Evolutionary conservation across 2,888 invertebrate genomes (phyloP), one percentile per base, ranked within the genome.

Genomic region (Trilocha varians): DNA sequence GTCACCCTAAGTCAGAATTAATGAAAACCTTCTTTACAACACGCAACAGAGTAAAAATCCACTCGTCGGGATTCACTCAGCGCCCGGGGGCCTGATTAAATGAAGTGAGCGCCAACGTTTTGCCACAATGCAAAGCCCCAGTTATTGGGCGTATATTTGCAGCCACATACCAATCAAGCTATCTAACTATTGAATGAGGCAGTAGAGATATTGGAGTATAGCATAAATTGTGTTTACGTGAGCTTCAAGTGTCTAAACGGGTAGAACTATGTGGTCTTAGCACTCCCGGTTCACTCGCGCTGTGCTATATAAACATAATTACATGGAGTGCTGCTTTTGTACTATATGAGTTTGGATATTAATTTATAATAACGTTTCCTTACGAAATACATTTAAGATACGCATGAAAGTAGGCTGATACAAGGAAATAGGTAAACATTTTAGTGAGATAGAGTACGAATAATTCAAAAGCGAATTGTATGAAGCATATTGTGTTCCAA

Each of bases 131-230:
- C 51, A 50, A 50, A 52, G 47, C 52, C 38, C 34, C 40, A 9
- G 46, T 48, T 52, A 55, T 57, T 53, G 49, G 46, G 40, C 45
- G 50, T 52, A 42, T 48, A 52, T 49, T 49, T 47, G 52, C 55
- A 47, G 46, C 52, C 55, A 49, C 52, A 52, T 47, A 58, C 55
- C 55, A 57, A 60, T 62, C 54, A 62, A 52, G 48, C 47, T 38
- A 36, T 43, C 48, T 48, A 49, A 53, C 54, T 52, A 51, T 54
- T 53, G 53, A 55, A 50, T 47, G 48, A 47, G 39, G 42, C 36
- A 46, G 38, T 48, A 34, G 38, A 36, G 46, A 46, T 43, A 49
- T 40, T 43, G 48, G 51, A 45, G 41, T 45, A 39, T 49, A 39
- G 43, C 49, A 49, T 50, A 47, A 50, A 55, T 52, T 57, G 50